Percentiles rank a stretch among this genome's conserved stretches.
phyloP scores from a whole-genome alignment of 2,888 invertebrate genomes.

The Gnatocerus cornutus region DNA sequence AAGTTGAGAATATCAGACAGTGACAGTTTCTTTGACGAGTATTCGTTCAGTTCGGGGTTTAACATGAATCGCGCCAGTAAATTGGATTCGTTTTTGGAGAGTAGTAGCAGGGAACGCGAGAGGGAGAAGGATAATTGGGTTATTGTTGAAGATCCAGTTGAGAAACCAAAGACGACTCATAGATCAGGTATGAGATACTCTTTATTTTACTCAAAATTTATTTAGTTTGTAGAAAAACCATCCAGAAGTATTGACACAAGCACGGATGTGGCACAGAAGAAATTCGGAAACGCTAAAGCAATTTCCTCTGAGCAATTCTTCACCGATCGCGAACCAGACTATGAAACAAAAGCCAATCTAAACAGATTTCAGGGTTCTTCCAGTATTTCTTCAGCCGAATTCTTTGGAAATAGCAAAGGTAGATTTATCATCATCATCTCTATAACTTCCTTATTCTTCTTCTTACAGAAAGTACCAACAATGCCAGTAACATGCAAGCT shows the following conservation, averaged over 20 bases:
- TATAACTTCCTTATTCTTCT: too few relatives aligned
- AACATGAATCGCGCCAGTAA: constrained; percentile 75
- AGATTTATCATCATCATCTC: constrained; percentile 16
- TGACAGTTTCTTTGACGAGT: constrained; percentile 74
- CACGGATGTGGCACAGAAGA: constrained; percentile 90
- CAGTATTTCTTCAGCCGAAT: constrained; percentile 97
- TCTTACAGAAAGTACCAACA: constrained; percentile 49
- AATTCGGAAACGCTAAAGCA: constrained; percentile 97
- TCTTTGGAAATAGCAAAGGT: constrained; percentile 77
- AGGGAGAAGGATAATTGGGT: constrained; percentile 68
- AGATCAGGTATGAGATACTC: constrained; percentile 21
- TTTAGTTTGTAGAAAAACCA: constrained; percentile 36
- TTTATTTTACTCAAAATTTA: constrained; percentile 15
- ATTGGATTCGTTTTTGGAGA: constrained; percentile 60
- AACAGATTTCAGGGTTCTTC: constrained; percentile 92
- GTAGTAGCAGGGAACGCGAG: constrained; percentile 50
- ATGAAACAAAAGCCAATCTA: constrained; percentile 76
- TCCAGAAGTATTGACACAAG: constrained; percentile 48
- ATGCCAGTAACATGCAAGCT: constrained; percentile 71
- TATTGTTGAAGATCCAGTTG: constrained; percentile 68
- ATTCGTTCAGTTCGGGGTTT: constrained; percentile 73
- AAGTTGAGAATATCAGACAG: constrained; percentile 67
- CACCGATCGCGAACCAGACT: constrained; percentile 79
- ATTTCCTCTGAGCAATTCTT: constrained; percentile 99
- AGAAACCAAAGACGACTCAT: constrained; percentile 56